Conservation (phyloP, 2,113 vertebrate species). For the Polyodon spathula region DNA sequence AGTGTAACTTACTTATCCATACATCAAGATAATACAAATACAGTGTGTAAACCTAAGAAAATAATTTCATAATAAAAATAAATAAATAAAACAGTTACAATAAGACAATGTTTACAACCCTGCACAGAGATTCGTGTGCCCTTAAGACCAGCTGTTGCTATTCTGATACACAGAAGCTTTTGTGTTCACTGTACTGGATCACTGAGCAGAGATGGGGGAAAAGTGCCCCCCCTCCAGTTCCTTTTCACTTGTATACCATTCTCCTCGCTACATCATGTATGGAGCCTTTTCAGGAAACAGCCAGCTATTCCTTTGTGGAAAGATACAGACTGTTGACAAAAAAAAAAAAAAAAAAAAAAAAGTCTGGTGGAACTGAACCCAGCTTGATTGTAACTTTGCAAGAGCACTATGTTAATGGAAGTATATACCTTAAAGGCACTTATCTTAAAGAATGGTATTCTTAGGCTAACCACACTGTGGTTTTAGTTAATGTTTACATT, state of each 20-base stretch:
- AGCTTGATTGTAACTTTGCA: background rate
- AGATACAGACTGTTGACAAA: constrained; percentile 12
- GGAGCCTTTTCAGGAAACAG: constrained; percentile 35
- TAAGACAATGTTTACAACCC: constrained; percentile 7
- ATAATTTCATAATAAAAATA: no score
- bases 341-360: constrained; percentile 10
- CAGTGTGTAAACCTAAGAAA: no score
- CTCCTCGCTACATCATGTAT: constrained; percentile 44
- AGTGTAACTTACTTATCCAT: no score
- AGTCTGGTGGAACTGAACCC: background rate
- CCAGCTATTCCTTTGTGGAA: constrained; percentile 24
- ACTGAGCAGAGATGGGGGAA: constrained; percentile 37
- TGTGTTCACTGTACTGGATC: constrained; percentile 49
- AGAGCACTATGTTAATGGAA: no score
- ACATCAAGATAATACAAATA: no score
- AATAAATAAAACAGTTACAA: constrained; percentile 9
- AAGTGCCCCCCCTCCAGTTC: constrained; percentile 35
- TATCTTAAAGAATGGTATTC: no score
- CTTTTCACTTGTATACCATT: constrained; percentile 37
- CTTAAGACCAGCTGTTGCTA: constrained; percentile 21
- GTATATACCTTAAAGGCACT: no score
- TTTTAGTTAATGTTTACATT: no score
- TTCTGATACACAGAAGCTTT: constrained; percentile 46
- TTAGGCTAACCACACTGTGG: no score
- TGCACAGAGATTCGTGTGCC: constrained; percentile 12